Base-by-base conservation (phyloP, 2,888 invertebrate species). In the Diaperis boleti region DNA sequence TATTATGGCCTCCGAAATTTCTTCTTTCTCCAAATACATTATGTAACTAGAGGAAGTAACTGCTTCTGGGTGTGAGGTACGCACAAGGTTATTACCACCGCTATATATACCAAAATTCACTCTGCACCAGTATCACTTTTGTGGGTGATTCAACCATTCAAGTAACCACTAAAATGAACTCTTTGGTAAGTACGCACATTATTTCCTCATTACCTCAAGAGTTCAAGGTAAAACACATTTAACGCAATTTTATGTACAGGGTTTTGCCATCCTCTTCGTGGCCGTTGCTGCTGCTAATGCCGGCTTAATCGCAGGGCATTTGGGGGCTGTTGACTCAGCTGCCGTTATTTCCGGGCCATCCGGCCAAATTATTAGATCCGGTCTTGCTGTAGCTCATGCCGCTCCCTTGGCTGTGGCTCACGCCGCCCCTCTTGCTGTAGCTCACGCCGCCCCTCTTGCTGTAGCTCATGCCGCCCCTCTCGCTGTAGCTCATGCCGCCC, bases 321-420 rank as follows among this genome's bases (percentile, higher is more conserved):
- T n/a, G n/a, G n/a, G n/a, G n/a, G n/a, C n/a, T n/a, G n/a, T 54
- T 20, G 69, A 63, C 35, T 44, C 59, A 39, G 68, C 66, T 26
- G 63, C 66, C 11, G 60, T 66, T 18, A 13, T 66, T 33, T 33
- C 59, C 10, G 66, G 66, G n/a, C 66, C 66, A 18, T 62, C 65
- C n/a, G 65, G 65, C 13, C 31, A 54, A 13, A 37, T 65, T 37
- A 31, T 55, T 1, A 26, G 49, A 10, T 37, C 49, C 6, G 64
- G 64, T 31, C 50, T 69, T 64, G 59, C 39, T 66, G 78, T 78
- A 41, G 62, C 69, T n/a, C n/a, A n/a, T n/a, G n/a, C n/a, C n/a
- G n/a, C n/a, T n/a, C n/a, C n/a, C n/a, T n/a, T n/a, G n/a, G n/a
- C n/a, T n/a, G n/a, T n/a, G n/a, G n/a, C n/a, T n/a, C n/a, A n/a